These are phyloP conservation scores for Drosophila fuyamai DNA, from an alignment of 1,140 invertebrate genomes.

Conservation along the genomic window DNA sequence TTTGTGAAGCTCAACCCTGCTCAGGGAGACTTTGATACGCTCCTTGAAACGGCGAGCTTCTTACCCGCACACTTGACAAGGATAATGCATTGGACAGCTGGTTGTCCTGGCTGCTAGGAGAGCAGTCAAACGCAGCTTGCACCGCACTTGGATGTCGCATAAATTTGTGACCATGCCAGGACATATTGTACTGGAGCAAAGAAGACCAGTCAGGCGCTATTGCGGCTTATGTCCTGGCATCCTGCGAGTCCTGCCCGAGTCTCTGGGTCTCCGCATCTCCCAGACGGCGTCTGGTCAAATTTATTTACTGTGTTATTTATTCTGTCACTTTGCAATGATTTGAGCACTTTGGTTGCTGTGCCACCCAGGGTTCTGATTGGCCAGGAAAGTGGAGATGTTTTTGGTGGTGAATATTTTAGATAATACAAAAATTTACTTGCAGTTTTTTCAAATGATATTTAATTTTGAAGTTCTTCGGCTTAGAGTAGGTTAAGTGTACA, in stretches of 20 bases:
- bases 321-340: slow-evolving; percentile 71
- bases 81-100: slow-evolving; percentile 31
- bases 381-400: neutral
- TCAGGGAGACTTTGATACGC: slow-evolving; percentile 4
- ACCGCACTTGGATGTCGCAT: slow-evolving; percentile 24
- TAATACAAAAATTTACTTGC: too few species aligned
- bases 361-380: slow-evolving; percentile 26
- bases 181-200: slow-evolving; percentile 20
- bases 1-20: neutral
- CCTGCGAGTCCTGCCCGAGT: slow-evolving; percentile 13
- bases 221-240: slow-evolving; percentile 57
- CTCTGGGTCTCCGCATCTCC: slow-evolving; percentile 1
- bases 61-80: slow-evolving; percentile 16
- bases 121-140: slow-evolving; percentile 25
- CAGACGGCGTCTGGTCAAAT: slow-evolving; percentile 46
- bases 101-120: slow-evolving; percentile 5
- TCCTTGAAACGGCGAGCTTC: slow-evolving; percentile 8
- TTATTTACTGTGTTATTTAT: slow-evolving; percentile 75
- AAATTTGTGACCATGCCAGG: slow-evolving; percentile 22
- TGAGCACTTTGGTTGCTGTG: slow-evolving; percentile 23
- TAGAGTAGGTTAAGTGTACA: too few species aligned
- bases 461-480: too few species aligned
- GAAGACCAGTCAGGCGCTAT: slow-evolving; percentile 19
- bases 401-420: neutral
- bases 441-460: too few species aligned